Conservation (phyloP, 1,140 invertebrate species). For the Drosophila pachea region DNA sequence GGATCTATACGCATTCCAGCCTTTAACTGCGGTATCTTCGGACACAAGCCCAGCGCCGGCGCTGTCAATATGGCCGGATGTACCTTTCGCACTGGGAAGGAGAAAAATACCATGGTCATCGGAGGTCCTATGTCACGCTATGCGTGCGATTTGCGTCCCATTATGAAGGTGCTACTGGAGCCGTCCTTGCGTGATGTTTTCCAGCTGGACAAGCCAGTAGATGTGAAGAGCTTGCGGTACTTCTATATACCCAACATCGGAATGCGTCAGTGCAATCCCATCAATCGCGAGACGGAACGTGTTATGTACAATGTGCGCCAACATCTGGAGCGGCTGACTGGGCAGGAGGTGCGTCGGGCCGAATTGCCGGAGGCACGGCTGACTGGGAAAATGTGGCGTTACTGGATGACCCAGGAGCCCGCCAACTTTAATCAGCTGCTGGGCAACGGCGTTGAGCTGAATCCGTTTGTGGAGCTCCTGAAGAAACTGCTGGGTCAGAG, state of each 20-base stretch:
- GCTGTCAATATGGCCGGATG: slow-evolving; percentile 81
- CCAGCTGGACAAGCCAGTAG: slow-evolving; percentile 80
- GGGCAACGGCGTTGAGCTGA: slow-evolving; percentile 82
- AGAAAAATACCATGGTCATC: slow-evolving; percentile 82
- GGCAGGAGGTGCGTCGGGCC: slow-evolving; percentile 71
- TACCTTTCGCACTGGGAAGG: slow-evolving; percentile 82
- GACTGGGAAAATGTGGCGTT: slow-evolving; percentile 85
- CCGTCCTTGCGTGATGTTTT: slow-evolving; percentile 62
- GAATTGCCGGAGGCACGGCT: slow-evolving; percentile 82
- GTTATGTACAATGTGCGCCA: slow-evolving; percentile 81
- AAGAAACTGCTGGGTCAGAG: slow-evolving; percentile 82
- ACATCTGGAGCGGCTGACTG: slow-evolving; percentile 56
- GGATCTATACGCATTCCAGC: slow-evolving; percentile 96
- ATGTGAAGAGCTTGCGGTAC: slow-evolving; percentile 85
- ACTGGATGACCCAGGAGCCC: slow-evolving; percentile 86
- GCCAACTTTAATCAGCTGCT: slow-evolving; percentile 83
- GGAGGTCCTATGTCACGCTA: slow-evolving; percentile 90
- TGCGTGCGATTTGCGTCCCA: slow-evolving; percentile 86
- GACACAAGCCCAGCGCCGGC: slow-evolving; percentile 91
- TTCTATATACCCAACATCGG: slow-evolving; percentile 88
- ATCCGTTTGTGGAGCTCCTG: slow-evolving; percentile 80
- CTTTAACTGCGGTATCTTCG: slow-evolving; percentile 96
- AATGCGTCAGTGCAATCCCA: slow-evolving; percentile 84
- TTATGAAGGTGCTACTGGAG: slow-evolving; percentile 81
- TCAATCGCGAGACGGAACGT: slow-evolving; percentile 84